Evolutionary conservation across 2,888 invertebrate species (phyloP), one percentile per base, ranked within the genome.

Genomic region (Tetrapedia diversipes): DNA sequence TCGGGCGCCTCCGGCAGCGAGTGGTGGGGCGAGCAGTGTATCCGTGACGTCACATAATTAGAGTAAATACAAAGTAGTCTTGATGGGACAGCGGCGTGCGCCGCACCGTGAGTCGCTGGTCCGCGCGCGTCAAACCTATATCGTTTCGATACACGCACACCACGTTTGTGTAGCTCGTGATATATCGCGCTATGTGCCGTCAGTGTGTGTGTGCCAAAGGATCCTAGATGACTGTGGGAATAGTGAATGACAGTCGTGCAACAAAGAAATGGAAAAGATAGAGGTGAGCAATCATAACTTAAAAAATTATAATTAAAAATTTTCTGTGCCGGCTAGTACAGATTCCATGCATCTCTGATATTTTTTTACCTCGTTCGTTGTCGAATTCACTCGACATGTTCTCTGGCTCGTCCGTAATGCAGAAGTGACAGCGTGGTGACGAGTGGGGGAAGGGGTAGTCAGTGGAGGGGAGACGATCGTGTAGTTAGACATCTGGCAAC

Each of bases 41-140:
- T 89, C 87, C 95, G 93, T 94, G 94, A 94, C 94, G 94, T 94
- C 94, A 94, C 92, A 93, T 94, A 94, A 94, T 94, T 94, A 94
- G 94, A 94, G 94, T 94, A 94, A 94, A 94, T 94, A 94, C 94
- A 94, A 94, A 94, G 94, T 94, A 94, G 94, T 94, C 93, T 91
- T 90, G 93, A 92, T 93, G 93, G 93, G 93, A 93, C 93, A 93
- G 93, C 93, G 93, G 94, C 93, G 94, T 94, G 93, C 93, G 92
- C 92, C 93, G 90, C 91, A 91, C 90, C 90, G 89, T 89, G 87
- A 90, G 90, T 90, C 90, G 89, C 88, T 89, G 87, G 88, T 90
- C 88, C 88, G 89, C 88, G 89, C 89, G 90, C 88, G 88, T 85
- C 84, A 84, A 84, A 85, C 80, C 76, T 85, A 81, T 83, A 84